phyloP scores from a whole-genome alignment of 2,113 vertebrate genomes.

The Origma solitaria region DNA sequence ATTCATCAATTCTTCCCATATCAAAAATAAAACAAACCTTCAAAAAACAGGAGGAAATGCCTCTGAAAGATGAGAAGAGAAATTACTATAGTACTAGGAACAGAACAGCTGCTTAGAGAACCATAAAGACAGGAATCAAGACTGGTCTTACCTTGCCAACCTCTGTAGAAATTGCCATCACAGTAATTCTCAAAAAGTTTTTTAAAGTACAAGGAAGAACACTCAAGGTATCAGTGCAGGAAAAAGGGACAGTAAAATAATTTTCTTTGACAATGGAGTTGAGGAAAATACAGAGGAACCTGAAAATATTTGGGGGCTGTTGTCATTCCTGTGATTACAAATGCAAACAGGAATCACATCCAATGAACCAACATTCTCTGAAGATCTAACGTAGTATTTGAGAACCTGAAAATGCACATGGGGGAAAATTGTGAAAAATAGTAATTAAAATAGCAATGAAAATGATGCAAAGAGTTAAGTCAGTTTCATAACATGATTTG shows the following conservation, averaged over 20 bases:
- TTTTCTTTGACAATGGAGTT: background rate
- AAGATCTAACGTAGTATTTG: background rate
- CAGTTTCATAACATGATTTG: constrained; percentile 16
- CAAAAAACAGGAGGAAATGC: background rate
- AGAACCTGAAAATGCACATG: background rate
- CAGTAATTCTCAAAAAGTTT: background rate
- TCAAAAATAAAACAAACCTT: background rate
- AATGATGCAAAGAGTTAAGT: constrained; percentile 1
- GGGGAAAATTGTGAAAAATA: background rate
- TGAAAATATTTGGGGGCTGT: background rate
- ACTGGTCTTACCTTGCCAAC: background rate
- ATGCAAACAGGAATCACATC: background rate
- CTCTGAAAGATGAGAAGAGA: background rate
- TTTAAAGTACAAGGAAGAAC: background rate
- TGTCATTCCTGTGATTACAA: background rate
- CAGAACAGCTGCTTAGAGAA: background rate
- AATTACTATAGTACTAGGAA: background rate
- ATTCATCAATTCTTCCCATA: background rate
- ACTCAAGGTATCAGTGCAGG: background rate
- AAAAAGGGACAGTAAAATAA: background rate
- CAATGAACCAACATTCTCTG: background rate
- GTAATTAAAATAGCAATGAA: background rate
- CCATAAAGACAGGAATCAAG: background rate
- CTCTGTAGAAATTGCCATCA: background rate
- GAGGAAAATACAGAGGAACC: background rate